Evolutionary conservation across 2,113 vertebrate species (phyloP), one percentile per base, ranked within the genome.

Genomic region (Paracanthobrama guichenoti): DNA sequence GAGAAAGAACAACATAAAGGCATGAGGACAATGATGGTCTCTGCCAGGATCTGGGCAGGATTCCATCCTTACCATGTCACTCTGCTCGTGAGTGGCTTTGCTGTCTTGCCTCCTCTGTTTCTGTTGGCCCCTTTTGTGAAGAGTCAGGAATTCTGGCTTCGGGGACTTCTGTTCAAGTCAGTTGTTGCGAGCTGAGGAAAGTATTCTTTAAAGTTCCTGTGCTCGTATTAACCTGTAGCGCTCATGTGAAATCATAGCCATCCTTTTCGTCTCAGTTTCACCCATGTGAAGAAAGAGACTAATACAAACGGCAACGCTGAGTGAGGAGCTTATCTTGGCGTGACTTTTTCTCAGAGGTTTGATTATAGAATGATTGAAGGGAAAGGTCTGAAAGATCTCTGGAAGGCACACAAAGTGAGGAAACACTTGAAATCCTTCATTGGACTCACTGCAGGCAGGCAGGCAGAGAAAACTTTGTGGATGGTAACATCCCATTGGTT

Each of bases 111-210:
- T 89, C 64, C 44, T 57, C 31, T 39, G 46, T 78, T 81, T 82
- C 77, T 79, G 39, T 50, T 60, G 75, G 67, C 66, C 31, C 83
- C 24, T 55, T 39, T 53, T 60, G 53, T 81, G 35, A 66, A 83
- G 57, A 72, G 77, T 83, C 81, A 84, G 78, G 84, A 84, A 86
- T 86, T 87, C 69, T 28, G 18, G 50, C 84, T 89, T 39, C 48
- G 71, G 81, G 53, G 53, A 72, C 64, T 79, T 84, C 50, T 79
- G 79, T 83, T 84, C 35, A 77, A 46, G 39, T 24, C 35, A 35
- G 82, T 82, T 78, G 62, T 82, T 84, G 82, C 75, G 72, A 84
- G 28, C 55, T 6, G 50, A 67, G 78, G 81, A 81, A 86, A 72
- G 39, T 83, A 62, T 84, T 80, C 83, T 79, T 42, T 35, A 13